Evolutionary conservation across 2,113 vertebrate genomes (phyloP), one percentile per base, ranked within the genome.

Genomic region (Marcusenius ussheri): DNA sequence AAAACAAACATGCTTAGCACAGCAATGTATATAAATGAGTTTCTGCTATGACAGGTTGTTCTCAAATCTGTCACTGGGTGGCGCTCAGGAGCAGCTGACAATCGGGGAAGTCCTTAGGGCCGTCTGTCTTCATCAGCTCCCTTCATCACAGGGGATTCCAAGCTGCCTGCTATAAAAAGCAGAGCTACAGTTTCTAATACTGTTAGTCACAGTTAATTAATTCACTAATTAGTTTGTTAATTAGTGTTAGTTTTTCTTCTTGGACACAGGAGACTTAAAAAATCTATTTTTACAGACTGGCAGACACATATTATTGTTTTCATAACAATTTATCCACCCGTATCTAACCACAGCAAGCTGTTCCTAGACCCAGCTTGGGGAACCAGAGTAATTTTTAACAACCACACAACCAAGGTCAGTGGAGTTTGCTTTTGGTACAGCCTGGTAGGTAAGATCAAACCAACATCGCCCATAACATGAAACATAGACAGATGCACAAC

Each of bases 141-240:
- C n/a, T 70, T 70, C 62, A 70, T 70, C 62, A 31, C 27, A 13
- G 62, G 62, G 62, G 62, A 70, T 70, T 70, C 62, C 62, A 70
- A 31, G 62, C 62, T 70, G 62, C 62, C 27, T 70, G 62, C 62
- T 70, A 70, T 70, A 31, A 70, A 70, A 31, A 31, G 62, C 62
- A 70, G 27, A 31, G 62, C 62, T 70, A 70, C 62, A 70, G 62
- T 70, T 70, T 31, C n/a, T 70, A 27, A 70, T 70, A 31, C n/a
- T 70, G 62, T 70, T 70, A 70, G 62, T 70, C 62, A 70, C 62
- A 70, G 62, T 70, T 31, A 70, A 70, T 70, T 70, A 70, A 70
- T 70, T 70, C 62, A 70, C 62, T 70, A 70, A 70, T 70, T 70
- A 70, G 62, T 70, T 70, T 70, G 62, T 70, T 70, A 70, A 70